These are phyloP conservation scores for Hippocampus comes DNA, from an alignment of 2,113 vertebrate genomes.

Conservation along the genomic window DNA sequence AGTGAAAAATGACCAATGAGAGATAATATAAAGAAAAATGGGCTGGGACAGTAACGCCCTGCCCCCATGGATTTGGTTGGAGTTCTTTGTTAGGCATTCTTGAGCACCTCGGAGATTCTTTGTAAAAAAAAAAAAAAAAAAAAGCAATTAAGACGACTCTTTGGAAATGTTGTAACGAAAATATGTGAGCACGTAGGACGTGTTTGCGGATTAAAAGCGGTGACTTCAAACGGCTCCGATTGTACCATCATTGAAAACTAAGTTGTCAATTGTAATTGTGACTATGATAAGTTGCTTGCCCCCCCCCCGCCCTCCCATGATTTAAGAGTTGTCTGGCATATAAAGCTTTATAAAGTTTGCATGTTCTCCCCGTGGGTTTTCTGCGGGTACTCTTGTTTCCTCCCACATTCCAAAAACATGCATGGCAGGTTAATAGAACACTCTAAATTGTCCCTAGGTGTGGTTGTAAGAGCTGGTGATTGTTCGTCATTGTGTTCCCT, in stretches of 20 bases:
- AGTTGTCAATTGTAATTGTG: neutral
- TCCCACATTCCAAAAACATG: no score
- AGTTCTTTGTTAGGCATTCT: constrained; percentile 67
- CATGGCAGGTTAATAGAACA: no score
- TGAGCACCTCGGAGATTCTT: constrained; percentile 10
- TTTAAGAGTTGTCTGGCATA: neutral
- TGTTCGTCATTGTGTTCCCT: no score
- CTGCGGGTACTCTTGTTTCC: no score
- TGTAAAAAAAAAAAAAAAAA: neutral
- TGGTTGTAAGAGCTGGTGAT: no score
- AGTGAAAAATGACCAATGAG: constrained; percentile 48
- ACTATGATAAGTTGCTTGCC: neutral
- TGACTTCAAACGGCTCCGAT: neutral
- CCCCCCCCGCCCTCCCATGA: no score
- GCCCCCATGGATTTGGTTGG: constrained; percentile 36
- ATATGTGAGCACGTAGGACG: neutral
- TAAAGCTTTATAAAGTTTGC: no score
- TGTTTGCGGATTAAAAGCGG: neutral
- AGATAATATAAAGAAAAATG: neutral
- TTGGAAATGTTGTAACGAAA: neutral
- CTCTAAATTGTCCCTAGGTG: no score
- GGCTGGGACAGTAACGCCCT: constrained; percentile 33
- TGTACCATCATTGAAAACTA: neutral
- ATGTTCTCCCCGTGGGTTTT: no score
- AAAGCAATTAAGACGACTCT: neutral